A percentile compares a stretch with the other conserved stretches of the same genome.
Evolutionary conservation across 1,140 invertebrate genomes (phyloP).

Genomic region (Ceratosolen solmsi): DNA sequence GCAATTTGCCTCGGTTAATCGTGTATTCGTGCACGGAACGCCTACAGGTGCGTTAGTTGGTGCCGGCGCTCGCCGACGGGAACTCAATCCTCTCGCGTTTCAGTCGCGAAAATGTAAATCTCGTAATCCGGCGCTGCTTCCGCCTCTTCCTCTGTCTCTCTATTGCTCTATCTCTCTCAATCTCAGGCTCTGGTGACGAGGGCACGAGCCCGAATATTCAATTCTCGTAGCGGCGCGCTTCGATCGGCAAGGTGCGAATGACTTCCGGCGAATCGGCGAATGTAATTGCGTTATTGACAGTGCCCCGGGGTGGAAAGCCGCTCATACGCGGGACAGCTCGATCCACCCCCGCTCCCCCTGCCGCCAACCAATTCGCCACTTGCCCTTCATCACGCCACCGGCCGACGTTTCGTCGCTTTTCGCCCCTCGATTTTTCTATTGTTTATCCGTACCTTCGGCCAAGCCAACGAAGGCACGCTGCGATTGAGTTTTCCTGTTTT

Average conservation of each 20-base stretch:
- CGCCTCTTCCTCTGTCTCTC: no score
- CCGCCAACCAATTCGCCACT: background rate
- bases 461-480: background rate
- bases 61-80: constrained; percentile 42
- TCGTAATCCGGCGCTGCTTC: constrained; percentile 50
- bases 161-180: constrained; percentile 4
- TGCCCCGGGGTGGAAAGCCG: background rate
- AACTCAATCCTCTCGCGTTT: constrained; percentile 54
- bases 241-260: constrained; percentile 64
- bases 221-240: constrained; percentile 56
- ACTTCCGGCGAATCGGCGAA: constrained; percentile 62
- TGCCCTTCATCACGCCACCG: background rate
- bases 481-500: constrained; percentile 41
- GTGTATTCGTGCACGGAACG: constrained; percentile 23
- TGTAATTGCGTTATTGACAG: constrained; percentile 65
- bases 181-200: background rate
- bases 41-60: constrained; percentile 22
- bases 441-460: background rate
- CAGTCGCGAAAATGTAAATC: constrained; percentile 47
- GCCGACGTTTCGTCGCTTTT: background rate
- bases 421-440: background rate
- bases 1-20: constrained; percentile 60
- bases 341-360: background rate
- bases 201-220: constrained; percentile 62
- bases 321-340: background rate